These are phyloP conservation scores for Siniperca knerii DNA, from an alignment of 2,113 vertebrate species.

Conservation along the genomic window DNA sequence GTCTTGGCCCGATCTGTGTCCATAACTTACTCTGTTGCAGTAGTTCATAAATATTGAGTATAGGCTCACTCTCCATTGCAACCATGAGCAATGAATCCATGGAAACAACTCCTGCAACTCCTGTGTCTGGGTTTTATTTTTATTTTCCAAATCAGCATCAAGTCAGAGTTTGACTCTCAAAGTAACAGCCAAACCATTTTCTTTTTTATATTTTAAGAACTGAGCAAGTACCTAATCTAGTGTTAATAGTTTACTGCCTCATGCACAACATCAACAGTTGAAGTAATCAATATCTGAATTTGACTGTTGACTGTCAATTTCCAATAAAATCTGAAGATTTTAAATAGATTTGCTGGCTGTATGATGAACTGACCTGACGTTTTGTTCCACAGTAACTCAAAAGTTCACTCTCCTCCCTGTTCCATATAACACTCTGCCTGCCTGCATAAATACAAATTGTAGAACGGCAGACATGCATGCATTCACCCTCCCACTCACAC, in stretches of 20 bases:
- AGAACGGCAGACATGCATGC: constrained; percentile 20
- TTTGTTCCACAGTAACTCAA: constrained; percentile 5
- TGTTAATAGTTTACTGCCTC: neutral
- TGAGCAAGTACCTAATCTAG: neutral
- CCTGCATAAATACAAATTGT: constrained; percentile 18
- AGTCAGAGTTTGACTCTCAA: constrained; percentile 19
- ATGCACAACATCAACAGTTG: neutral
- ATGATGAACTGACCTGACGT: neutral
- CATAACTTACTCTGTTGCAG: constrained; percentile 79
- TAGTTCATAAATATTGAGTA: constrained; percentile 81
- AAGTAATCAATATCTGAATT: neutral
- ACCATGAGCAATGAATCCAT: constrained; percentile 70
- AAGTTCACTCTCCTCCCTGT: constrained; percentile 9
- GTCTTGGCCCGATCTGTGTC: constrained; percentile 66
- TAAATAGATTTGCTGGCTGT: neutral
- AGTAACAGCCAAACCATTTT: constrained; percentile 4
- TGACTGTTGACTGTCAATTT: neutral
- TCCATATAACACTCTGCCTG: constrained; percentile 19
- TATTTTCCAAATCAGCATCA: constrained; percentile 48
- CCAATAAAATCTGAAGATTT: neutral
- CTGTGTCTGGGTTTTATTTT: constrained; percentile 43
- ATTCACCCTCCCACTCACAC: constrained; percentile 20
- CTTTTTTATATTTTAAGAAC: constrained; percentile 12
- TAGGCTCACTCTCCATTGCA: constrained; percentile 75
- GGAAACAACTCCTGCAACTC: constrained; percentile 45